Evolutionary conservation across 2,113 vertebrate species (phyloP), one percentile per base, ranked within the genome.

Genomic region (Salvelinus fontinalis): DNA sequence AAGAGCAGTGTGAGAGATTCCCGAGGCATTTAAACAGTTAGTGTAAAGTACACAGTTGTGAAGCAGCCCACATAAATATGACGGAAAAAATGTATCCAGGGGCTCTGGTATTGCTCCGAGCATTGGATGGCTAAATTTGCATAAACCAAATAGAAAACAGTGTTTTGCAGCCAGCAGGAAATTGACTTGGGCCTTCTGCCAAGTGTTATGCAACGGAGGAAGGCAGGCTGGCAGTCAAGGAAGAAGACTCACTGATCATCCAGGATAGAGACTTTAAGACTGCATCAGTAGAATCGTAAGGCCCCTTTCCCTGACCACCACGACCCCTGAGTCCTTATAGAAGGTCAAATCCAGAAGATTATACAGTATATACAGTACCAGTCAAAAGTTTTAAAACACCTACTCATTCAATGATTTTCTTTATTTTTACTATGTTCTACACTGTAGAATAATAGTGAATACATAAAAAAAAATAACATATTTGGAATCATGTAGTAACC

Each of bases 151-250:
- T 84, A 81, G 83, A 57, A 75, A 70, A 79, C 57, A 68, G 54
- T 76, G 74, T 91, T 89, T 88, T 85, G 65, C 75, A 88, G n/a
- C 16, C 78, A 81, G 81, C 27, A 75, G 80, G 76, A 89, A 91
- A 89, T 83, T 86, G 86, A 89, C 84, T 77, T 44, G 78, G 84
- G 80, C 75, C 67, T 70, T 78, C 67, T 78, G 85, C 89, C 87
- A 88, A 88, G 77, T 67, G 87, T 91, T 91, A 86, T 83, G 85
- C 81, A 90, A 90, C 70, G 54, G 81, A 84, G 76, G 39, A 80
- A 73, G 75, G 76, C 48, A 80, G 73, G 75, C 71, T 34, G 26
- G 72, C 67, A 68, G 83, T 76, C 79, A 82, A 82, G 79, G 31
- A 48, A 48, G 22, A 24, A 75, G 34, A 31, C 26, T 51, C 22